phyloP scores from a whole-genome alignment of 2,888 invertebrate genomes.

The Leptopilina drosophilae region DNA sequence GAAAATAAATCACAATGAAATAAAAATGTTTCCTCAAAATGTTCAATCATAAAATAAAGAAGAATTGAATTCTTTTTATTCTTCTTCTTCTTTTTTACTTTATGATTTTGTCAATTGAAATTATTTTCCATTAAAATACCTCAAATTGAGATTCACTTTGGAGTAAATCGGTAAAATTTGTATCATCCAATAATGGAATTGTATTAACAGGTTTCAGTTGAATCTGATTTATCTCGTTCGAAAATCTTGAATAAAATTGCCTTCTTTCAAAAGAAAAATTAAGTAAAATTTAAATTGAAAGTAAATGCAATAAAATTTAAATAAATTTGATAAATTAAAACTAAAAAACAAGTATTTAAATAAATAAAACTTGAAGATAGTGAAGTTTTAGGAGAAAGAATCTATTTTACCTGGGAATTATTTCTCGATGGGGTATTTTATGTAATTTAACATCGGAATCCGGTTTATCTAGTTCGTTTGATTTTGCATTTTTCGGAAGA shows the following conservation, averaged over 20 bases:
- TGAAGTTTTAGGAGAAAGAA: neutral
- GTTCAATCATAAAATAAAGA: neutral
- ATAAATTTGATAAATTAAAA: neutral
- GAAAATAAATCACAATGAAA: neutral
- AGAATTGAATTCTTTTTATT: too few species aligned
- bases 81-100: too few species aligned
- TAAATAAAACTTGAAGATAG: neutral
- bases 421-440: constrained; percentile 27
- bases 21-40: neutral
- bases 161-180: neutral
- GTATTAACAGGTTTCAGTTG: constrained; percentile 11
- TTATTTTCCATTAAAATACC: constrained; percentile 4
- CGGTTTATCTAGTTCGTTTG: neutral
- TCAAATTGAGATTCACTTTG: neutral
- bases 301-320: neutral
- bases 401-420: constrained; percentile 22
- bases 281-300: too few species aligned
- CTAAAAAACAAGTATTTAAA: neutral
- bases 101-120: too few species aligned
- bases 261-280: too few species aligned
- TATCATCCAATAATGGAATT: neutral
- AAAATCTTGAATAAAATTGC: constrained; percentile 8
- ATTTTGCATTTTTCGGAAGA: neutral
- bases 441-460: constrained; percentile 13
- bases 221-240: constrained; percentile 18